These are phyloP conservation scores for Halichondria panicea DNA, from an alignment of 37 sponge, comb jelly and placozoan genomes.

Conservation along the genomic window DNA sequence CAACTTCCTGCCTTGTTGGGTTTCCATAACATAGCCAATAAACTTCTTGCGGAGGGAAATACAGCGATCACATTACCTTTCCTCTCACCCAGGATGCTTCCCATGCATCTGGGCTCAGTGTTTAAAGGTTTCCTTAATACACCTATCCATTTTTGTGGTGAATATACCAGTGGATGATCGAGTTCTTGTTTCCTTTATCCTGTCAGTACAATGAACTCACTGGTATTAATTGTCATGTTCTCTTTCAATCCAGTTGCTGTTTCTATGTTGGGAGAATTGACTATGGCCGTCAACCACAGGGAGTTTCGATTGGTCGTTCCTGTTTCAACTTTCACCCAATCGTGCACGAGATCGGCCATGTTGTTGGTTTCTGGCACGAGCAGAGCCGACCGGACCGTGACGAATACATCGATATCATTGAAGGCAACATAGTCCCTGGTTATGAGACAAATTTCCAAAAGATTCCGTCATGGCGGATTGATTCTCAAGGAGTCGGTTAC, in stretches of 20 bases:
- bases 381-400: slow-evolving; percentile 71
- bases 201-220: too few relatives aligned
- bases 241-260: slow-evolving; percentile 70
- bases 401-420: slow-evolving; percentile 38
- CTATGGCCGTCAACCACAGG: slow-evolving; percentile 26
- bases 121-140: too few relatives aligned
- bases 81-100: too few relatives aligned
- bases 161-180: too few relatives aligned
- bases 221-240: background rate
- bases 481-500: slow-evolving; percentile 71
- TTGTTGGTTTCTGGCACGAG: slow-evolving; percentile 77
- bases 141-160: too few relatives aligned
- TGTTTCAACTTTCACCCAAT: slow-evolving; percentile 27
- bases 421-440: slow-evolving; percentile 28
- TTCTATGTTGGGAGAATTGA: slow-evolving; percentile 50
- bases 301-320: slow-evolving; percentile 10
- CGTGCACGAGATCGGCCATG: slow-evolving; percentile 74
- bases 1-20: too few relatives aligned
- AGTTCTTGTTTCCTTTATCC: too few relatives aligned
- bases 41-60: too few relatives aligned
- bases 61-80: too few relatives aligned
- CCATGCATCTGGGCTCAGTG: too few relatives aligned
- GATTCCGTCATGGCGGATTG: background rate
- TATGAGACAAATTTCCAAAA: slow-evolving; percentile 41
- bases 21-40: too few relatives aligned